phyloP scores from a whole-genome alignment of 2,113 vertebrate species.

The Ovis aries region ARS-UI_Ramb_v3.0 NC_056056.1:88728501-88729000 shows the following conservation, averaged over 20 bases:
- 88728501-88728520: background rate
- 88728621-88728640: background rate
- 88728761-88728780: fast-evolving
- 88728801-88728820: background rate
- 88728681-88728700: background rate
- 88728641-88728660: background rate
- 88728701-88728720: background rate
- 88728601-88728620: background rate
- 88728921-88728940: background rate
- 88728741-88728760: background rate
- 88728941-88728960: background rate
- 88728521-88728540: background rate
- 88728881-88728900: background rate
- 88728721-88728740: background rate
- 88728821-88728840: background rate
- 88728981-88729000: background rate
- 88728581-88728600: background rate
- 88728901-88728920: background rate
- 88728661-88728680: background rate
- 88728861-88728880: background rate
- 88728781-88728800: background rate
- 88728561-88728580: background rate
- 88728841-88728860: background rate
- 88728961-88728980: background rate
- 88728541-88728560: background rate